A percentile compares a stretch with the other conserved stretches of the same genome.
Evolutionary conservation across 2,888 invertebrate genomes (phyloP).

Genomic region (Diachrysia chrysitis): DNA sequence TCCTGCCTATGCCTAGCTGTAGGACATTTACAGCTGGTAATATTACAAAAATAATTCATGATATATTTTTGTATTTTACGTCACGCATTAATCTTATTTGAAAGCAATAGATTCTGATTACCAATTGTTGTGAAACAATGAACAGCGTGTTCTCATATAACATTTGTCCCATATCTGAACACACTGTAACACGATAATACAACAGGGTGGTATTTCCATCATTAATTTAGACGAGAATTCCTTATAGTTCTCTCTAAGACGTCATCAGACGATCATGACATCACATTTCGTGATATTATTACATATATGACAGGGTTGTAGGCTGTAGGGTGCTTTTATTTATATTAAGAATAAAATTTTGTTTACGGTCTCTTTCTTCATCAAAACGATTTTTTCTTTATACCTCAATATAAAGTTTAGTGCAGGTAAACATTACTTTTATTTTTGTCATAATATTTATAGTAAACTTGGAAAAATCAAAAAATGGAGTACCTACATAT

Average conservation of each 20-base stretch:
- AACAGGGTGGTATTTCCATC: slow-evolving; percentile 70
- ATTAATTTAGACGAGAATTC: slow-evolving; percentile 81
- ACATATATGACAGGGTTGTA: slow-evolving; percentile 39
- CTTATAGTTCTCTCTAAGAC: slow-evolving; percentile 64
- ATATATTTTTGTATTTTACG: too few relatives aligned
- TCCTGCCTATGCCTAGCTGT: too few relatives aligned
- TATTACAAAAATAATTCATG: too few relatives aligned
- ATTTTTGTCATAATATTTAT: too few relatives aligned
- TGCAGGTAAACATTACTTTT: too few relatives aligned
- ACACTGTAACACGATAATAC: slow-evolving; percentile 71
- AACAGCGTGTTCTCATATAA: slow-evolving; percentile 25
- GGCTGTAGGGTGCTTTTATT: slow-evolving; percentile 37
- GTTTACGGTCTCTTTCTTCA: slow-evolving; percentile 19
- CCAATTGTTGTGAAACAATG: slow-evolving; percentile 29
- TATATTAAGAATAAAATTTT: slow-evolving; percentile 37
- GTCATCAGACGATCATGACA: slow-evolving; percentile 67
- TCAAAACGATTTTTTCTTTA: background rate
- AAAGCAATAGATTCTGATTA: slow-evolving; percentile 8
- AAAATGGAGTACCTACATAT: too few relatives aligned
- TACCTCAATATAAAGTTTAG: background rate
- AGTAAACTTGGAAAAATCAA: too few relatives aligned
- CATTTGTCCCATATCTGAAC: slow-evolving; percentile 31
- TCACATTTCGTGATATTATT: slow-evolving; percentile 52
- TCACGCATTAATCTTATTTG: background rate
- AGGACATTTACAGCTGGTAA: too few relatives aligned